Percentiles rank a stretch among this genome's conserved stretches.
Evolutionary conservation across 2,113 vertebrate species (phyloP).

Genomic region (Zapornia atra): DNA sequence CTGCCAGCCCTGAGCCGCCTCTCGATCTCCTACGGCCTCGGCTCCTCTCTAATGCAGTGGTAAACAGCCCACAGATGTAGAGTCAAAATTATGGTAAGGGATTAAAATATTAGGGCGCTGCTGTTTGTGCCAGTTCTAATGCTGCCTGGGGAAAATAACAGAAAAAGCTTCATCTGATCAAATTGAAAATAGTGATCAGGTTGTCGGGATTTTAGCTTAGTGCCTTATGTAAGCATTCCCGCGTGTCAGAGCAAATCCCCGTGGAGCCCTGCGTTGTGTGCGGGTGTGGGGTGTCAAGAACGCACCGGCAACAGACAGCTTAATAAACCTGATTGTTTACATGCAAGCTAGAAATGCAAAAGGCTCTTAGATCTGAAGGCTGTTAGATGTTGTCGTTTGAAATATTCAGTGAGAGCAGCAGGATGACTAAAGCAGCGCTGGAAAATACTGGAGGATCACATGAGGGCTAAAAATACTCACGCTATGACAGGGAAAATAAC

Average conservation of each 20-base stretch:
- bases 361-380: slow-evolving; percentile 20
- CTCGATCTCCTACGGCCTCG: neutral
- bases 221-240: slow-evolving; percentile 25
- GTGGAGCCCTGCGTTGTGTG: neutral
- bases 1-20: slow-evolving; percentile 8
- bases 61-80: slow-evolving; percentile 8
- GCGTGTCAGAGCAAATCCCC: neutral
- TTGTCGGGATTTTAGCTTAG: slow-evolving; percentile 43
- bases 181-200: slow-evolving; percentile 17
- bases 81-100: neutral
- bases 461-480: slow-evolving; percentile 82
- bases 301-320: neutral
- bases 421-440: slow-evolving; percentile 78
- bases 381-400: slow-evolving; percentile 43
- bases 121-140: slow-evolving; percentile 31
- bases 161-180: slow-evolving; percentile 27
- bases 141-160: neutral
- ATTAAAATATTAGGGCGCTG: slow-evolving; percentile 7
- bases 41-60: neutral
- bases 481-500: slow-evolving; percentile 72
- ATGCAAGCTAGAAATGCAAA: neutral
- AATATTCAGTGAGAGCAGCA: slow-evolving; percentile 71
- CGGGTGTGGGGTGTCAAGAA: neutral
- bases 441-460: slow-evolving; percentile 81
- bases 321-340: slow-evolving; percentile 45